phyloP scores from a whole-genome alignment of 1,140 invertebrate species.

The Calephelis virginiensis region DNA sequence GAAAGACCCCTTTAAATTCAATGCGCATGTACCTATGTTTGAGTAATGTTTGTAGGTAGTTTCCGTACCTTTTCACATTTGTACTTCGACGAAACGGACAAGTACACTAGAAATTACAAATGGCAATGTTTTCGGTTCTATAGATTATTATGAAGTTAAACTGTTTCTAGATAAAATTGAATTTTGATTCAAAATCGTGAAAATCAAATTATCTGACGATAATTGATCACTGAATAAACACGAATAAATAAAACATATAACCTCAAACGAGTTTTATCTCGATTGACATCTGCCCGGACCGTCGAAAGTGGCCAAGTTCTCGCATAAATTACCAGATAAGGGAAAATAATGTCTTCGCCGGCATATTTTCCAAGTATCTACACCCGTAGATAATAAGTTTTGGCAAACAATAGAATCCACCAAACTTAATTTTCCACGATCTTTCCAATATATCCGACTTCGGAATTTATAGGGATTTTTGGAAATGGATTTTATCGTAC shows the following conservation, averaged over 20 bases:
- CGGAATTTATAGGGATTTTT: conserved; percentile 14
- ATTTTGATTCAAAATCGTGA: too few relatives aligned
- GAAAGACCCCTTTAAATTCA: too few relatives aligned
- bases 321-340: conserved; percentile 63
- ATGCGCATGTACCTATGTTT: too few relatives aligned
- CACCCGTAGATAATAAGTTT: conserved; percentile 49
- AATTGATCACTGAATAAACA: too few relatives aligned
- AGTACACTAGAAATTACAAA: too few relatives aligned
- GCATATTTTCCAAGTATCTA: conserved; percentile 55
- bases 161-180: too few relatives aligned
- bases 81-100: too few relatives aligned
- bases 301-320: conserved; percentile 52
- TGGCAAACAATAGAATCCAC: conserved; percentile 46
- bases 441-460: conserved; percentile 24
- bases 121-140: too few relatives aligned
- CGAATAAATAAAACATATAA: conserved; percentile 16
- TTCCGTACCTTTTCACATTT: too few relatives aligned
- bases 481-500: neutral
- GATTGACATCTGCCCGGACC: conserved; percentile 55
- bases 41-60: too few relatives aligned
- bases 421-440: conserved; percentile 30
- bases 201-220: too few relatives aligned
- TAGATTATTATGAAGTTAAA: too few relatives aligned
- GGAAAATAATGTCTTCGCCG: conserved; percentile 66
- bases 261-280: conserved; percentile 38